These are phyloP conservation scores for Tautogolabrus adspersus DNA, from an alignment of 2,113 vertebrate species.

Conservation along the genomic window DNA sequence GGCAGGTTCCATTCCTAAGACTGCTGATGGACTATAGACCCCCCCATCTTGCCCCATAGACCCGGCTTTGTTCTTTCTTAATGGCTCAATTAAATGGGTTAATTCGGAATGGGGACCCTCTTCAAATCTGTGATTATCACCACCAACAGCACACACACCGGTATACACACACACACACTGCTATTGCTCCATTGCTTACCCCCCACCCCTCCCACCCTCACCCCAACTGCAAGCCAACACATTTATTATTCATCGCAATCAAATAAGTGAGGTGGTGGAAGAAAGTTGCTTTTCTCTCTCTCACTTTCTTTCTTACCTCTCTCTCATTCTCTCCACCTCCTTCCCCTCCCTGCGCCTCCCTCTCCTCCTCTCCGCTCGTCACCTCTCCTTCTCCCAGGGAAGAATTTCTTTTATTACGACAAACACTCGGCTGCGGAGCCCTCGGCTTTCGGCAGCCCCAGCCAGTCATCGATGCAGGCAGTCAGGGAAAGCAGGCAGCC, in stretches of 20 bases:
- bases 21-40: conserved; percentile 73
- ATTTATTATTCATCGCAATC: conserved; percentile 99
- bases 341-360: conserved; percentile 65
- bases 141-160: conserved; percentile 7
- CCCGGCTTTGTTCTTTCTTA: conserved; percentile 80
- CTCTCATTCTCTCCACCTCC: conserved; percentile 83
- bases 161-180: conserved; percentile 28
- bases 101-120: conserved; percentile 86
- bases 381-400: conserved; percentile 76
- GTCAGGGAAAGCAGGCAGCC: conserved; percentile 68
- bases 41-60: conserved; percentile 50
- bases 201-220: not conserved
- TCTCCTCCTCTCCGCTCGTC: conserved; percentile 81
- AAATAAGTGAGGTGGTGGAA: conserved; percentile 95
- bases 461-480: conserved; percentile 72
- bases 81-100: conserved; percentile 88
- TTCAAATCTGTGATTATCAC: conserved; percentile 82
- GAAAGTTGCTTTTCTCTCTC: conserved; percentile 93
- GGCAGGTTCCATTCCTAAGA: conserved; percentile 74
- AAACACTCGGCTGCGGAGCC: conserved; percentile 83
- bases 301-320: conserved; percentile 75
- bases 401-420: conserved; percentile 97
- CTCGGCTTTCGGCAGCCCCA: conserved; percentile 73
- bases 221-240: conserved; percentile 76
- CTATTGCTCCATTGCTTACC: conserved; percentile 36